These are phyloP conservation scores for Hipposideros armiger DNA, from an alignment of 2,113 vertebrate species.

Conservation along the genomic window DNA sequence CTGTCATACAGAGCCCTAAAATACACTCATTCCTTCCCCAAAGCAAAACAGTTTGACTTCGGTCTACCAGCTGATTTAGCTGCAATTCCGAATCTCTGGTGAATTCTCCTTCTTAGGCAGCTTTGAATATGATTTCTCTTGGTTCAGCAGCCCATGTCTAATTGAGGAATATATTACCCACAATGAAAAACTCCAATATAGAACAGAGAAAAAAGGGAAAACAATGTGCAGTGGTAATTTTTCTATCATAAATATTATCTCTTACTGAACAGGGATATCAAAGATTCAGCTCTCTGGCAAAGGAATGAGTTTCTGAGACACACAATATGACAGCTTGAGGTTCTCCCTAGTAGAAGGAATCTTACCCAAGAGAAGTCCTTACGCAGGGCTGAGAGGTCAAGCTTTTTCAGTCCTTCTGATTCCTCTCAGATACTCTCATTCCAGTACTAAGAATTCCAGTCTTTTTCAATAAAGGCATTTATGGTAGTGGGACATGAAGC, in stretches of 20 bases:
- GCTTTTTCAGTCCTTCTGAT: neutral
- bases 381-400: neutral
- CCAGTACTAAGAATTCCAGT: neutral
- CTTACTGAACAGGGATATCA: neutral
- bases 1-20: neutral
- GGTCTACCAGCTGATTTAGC: neutral
- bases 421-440: neutral
- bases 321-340: neutral
- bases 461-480: slow-evolving; percentile 14
- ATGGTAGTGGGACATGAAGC: neutral
- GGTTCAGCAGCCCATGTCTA: neutral
- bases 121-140: neutral
- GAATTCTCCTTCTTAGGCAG: neutral
- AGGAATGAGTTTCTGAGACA: slow-evolving; percentile 2
- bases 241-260: neutral
- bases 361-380: neutral
- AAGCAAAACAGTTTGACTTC: neutral
- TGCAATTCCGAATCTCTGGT: neutral
- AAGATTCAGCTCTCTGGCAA: neutral
- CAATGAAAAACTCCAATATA: slow-evolving; percentile 14
- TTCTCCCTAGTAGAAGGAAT: neutral
- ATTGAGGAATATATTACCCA: neutral
- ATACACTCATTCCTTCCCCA: neutral
- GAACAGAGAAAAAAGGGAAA: neutral
- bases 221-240: neutral